Percentiles rank a stretch among this genome's conserved stretches.
Conservation (phyloP, 2,888 invertebrate species). For the Chorisops tibialis region DNA sequence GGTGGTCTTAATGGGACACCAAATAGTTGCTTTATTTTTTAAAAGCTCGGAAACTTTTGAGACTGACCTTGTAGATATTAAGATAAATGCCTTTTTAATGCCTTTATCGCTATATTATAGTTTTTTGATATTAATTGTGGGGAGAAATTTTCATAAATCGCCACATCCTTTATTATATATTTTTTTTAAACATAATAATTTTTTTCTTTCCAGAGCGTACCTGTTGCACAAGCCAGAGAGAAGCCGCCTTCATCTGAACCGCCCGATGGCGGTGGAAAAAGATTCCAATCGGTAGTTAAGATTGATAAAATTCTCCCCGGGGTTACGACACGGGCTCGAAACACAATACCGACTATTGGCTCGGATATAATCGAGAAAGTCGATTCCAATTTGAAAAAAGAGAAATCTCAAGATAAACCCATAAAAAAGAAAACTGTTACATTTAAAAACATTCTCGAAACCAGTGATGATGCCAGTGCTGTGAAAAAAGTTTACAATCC, state of each 20-base stretch:
- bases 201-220: conserved; percentile 22
- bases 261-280: conserved; percentile 27
- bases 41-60: too few species aligned
- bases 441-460: conserved; percentile 60
- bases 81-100: too few species aligned
- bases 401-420: conserved; percentile 25
- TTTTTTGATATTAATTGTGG: too few species aligned
- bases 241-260: conserved; percentile 33
- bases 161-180: too few species aligned
- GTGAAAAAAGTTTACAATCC: conserved; percentile 60
- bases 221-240: conserved; percentile 26
- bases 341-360: conserved; percentile 17
- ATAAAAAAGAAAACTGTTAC: conserved; percentile 61
- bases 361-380: conserved; percentile 12
- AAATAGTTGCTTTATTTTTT: too few species aligned
- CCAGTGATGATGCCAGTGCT: conserved; percentile 61
- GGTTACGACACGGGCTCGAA: conserved; percentile 26
- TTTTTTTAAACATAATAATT: background rate
- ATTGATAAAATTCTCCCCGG: conserved; percentile 24
- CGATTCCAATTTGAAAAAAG: conserved; percentile 3
- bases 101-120: too few species aligned
- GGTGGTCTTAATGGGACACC: too few species aligned
- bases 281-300: conserved; percentile 15
- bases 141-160: too few species aligned
- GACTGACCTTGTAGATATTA: too few species aligned